Base-by-base conservation (phyloP, 2,113 vertebrate genomes). In the Oenanthe oenanthe region DNA sequence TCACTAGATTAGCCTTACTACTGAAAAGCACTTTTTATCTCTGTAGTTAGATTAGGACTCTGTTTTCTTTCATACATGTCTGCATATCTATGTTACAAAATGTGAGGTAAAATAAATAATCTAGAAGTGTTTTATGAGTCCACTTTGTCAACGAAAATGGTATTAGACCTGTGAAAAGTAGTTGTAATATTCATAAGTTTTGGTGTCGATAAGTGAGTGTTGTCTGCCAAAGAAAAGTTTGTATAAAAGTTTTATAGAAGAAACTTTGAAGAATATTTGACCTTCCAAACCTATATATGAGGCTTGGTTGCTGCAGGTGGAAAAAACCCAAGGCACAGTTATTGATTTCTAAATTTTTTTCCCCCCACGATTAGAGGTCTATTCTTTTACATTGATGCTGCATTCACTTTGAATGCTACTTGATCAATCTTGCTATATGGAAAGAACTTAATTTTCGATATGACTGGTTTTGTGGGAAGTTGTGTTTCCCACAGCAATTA, bases 61-160 rank as follows among this genome's bases (percentile, higher is more conserved):
- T 58, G 19, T 26, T 80, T 77, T 80, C 42, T 34, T 92, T 36
- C 21, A 3, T 19, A 22, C 6, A 2, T 7, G 17, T 1, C 2
- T 54, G 21, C 5, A 12, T 56, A 42, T 16, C 4, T 4, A 0
- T 34, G 21, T 71, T 34, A 43, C 9, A 38, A 61, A 70, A 45
- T 6, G 1, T 29, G 38, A 54, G 29, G 32, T 22, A 72, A 79
- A 67, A 7, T 3, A 31, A 5, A 32, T 22, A 72, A 82, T 63
- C 6, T 3, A 31, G 5, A 0, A 9, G 17, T 22, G 15, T 4
- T 67, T 86, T 47, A 12, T 25, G n/a, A 38, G 9, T 62, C 6
- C 0, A 0, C 31, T 81, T 80, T 16, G 17, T 62, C 7, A 12
- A 11, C 12, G 3, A 58, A 48, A 77, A 34, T 26, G 3, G 5